Evolutionary conservation across 2,797 vertebrate genomes (phyloP).

Genomic region (Sebastes steindachneri): DNA sequence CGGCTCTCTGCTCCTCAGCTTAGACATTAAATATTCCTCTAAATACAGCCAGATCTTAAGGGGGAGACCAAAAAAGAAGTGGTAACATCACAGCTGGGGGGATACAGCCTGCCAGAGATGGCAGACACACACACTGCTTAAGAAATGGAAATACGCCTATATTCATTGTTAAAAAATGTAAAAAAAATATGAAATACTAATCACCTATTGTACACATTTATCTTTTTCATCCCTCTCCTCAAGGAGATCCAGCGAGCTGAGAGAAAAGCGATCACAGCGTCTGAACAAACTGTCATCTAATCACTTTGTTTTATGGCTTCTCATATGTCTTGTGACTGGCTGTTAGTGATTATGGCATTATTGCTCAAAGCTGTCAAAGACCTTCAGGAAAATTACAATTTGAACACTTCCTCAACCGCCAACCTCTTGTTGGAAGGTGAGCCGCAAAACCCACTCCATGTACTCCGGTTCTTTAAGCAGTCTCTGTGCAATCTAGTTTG

Average conservation of each 20-base stretch:
- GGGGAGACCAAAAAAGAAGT: background rate
- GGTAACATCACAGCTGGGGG: background rate
- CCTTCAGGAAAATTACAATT: conserved; percentile 27
- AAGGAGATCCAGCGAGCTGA: background rate
- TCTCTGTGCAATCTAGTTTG: conserved; percentile 49
- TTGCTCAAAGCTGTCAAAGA: conserved; percentile 59
- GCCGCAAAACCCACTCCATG: conserved; percentile 34
- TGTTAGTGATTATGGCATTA: conserved; percentile 38
- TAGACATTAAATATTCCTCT: background rate
- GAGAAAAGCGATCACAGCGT: background rate
- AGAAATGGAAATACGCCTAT: background rate
- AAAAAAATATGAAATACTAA: conserved; percentile 1
- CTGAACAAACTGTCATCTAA: conserved; percentile 25
- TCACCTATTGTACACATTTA: background rate
- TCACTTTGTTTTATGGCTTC: conserved; percentile 33
- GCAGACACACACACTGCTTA: background rate
- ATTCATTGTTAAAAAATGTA: background rate
- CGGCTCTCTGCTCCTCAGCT: background rate
- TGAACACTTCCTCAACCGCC: conserved; percentile 20
- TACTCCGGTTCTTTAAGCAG: conserved; percentile 21
- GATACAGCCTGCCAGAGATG: background rate
- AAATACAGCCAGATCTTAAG: background rate
- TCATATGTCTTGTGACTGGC: conserved; percentile 9
- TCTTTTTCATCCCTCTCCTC: background rate
- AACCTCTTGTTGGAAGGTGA: conserved; percentile 28